Base-by-base conservation (phyloP, 2,113 vertebrate genomes). In the Phyllopteryx taeniolatus region DNA sequence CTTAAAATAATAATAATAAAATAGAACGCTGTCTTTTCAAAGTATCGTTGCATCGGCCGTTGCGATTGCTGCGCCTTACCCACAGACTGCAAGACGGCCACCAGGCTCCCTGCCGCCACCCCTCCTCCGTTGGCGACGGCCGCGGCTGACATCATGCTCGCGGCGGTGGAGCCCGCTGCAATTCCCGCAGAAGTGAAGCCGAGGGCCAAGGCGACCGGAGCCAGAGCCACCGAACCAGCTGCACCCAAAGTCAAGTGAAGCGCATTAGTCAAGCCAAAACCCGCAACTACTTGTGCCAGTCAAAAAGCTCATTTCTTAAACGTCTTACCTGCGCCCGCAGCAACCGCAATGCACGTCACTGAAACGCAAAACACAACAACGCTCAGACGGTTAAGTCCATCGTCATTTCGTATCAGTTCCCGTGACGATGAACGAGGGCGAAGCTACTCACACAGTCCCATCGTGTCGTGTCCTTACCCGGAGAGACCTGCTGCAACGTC, bases 161-260 rank as follows among this genome's bases (percentile, higher is more conserved):
- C 76, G 2, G 85, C 87, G 0, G 2, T 0, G 33, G 90, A 87
- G 0, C 86, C 72, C 2, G 69, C 85, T 1, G 82, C 31, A 14
- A 91, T 82, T 2, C 90, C 90, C 4, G 10, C 74, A 17, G 87
- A 57, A 9, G 82, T 85, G 75, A 91, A 91, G 0, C 89, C 90
- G 0, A 62, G 0, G 0, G 27, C 72, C 19, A 91, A 42, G 8
- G 6, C 61, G 3, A 77, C 0, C 2, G 89, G 88, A 10, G 68
- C 85, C 17, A 53, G 1, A 0, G 0, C 35, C 12, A 89, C 15
- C 0, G 70, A 39, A 0, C 44, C 76, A 0, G 11, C 83, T 85
- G 59, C n/a, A 68, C 5, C 47, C 20, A 59, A 27, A 43, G 5
- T 53, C 8, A 19, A 44, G 11, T 59, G 17, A 68, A 14, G 43